phyloP scores from a whole-genome alignment of 2,113 vertebrate genomes.

The Uropsilus gracilis region DNA sequence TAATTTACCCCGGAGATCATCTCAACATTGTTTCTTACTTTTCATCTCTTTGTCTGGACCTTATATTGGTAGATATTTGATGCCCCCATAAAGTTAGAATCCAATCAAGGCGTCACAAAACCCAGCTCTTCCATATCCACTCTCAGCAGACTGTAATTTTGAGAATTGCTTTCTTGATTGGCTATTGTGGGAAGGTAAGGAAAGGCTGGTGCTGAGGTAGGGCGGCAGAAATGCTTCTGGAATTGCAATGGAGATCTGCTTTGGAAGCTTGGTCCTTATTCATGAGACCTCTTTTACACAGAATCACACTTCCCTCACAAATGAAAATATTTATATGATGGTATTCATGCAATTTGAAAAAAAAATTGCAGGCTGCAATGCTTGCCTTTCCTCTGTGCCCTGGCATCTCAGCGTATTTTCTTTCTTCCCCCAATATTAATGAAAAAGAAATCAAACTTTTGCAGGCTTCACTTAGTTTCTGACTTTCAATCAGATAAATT shows the following conservation, averaged over 20 bases:
- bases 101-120: conserved; percentile 69
- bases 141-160: conserved; percentile 69
- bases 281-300: conserved; percentile 43
- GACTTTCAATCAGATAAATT: conserved; percentile 67
- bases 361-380: not conserved
- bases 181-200: conserved; percentile 69
- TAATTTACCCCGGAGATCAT: conserved; percentile 3
- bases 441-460: conserved; percentile 70
- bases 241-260: conserved; percentile 72
- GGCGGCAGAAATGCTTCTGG: conserved; percentile 38
- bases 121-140: conserved; percentile 59
- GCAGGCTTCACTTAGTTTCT: conserved; percentile 69
- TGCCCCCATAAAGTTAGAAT: conserved; percentile 54
- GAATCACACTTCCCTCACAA: conserved; percentile 49
- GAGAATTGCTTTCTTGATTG: conserved; percentile 79
- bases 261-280: conserved; percentile 68
- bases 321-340: conserved; percentile 72
- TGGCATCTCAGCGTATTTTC: conserved; percentile 51
- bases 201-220: conserved; percentile 60
- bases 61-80: conserved; percentile 33
- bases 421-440: conserved; percentile 63
- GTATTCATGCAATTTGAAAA: conserved; percentile 62
- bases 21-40: conserved; percentile 39
- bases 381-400: conserved; percentile 43
- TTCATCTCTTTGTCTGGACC: conserved; percentile 37